A percentile compares a stretch with the other conserved stretches of the same genome.
Evolutionary conservation across 1,140 invertebrate species (phyloP).

Genomic region (Diachasma alloeum): DNA sequence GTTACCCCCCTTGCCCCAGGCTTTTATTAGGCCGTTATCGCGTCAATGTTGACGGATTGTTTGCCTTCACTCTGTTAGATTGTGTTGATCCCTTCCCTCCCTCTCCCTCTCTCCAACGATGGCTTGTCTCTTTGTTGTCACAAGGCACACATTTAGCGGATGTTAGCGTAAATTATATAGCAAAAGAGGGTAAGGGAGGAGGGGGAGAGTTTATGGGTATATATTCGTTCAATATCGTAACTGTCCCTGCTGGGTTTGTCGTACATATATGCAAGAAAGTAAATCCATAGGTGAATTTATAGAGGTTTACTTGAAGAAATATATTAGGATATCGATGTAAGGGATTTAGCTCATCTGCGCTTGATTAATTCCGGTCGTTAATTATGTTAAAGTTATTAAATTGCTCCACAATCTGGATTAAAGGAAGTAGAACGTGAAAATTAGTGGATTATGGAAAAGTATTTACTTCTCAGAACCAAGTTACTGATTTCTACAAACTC

Average conservation of each 20-base stretch:
- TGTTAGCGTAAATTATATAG: background rate
- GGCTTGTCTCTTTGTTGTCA: background rate
- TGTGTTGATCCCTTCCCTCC: background rate
- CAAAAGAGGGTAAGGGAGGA: background rate
- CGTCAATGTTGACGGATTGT: constrained; percentile 32
- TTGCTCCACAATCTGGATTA: too few species aligned
- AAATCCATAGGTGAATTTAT: background rate
- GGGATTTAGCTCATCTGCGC: background rate
- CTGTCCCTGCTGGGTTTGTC: background rate
- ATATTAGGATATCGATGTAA: background rate
- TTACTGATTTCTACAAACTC: too few species aligned
- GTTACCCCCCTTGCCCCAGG: constrained; percentile 11
- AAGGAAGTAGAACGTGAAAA: too few species aligned
- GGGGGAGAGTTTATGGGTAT: background rate
- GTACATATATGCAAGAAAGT: background rate
- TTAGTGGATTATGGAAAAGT: too few species aligned
- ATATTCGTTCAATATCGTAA: background rate
- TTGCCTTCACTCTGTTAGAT: constrained; percentile 36
- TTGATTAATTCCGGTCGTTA: background rate
- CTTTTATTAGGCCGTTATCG: constrained; percentile 50
- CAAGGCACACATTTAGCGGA: background rate
- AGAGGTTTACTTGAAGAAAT: background rate
- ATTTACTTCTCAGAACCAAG: too few species aligned
- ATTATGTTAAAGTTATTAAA: too few species aligned
- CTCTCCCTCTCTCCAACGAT: background rate